A percentile compares a stretch with the other conserved stretches of the same genome.
These are phyloP conservation scores for Argyresthia goedartella DNA, from an alignment of 2,888 invertebrate species.

Conservation along the genomic window DNA sequence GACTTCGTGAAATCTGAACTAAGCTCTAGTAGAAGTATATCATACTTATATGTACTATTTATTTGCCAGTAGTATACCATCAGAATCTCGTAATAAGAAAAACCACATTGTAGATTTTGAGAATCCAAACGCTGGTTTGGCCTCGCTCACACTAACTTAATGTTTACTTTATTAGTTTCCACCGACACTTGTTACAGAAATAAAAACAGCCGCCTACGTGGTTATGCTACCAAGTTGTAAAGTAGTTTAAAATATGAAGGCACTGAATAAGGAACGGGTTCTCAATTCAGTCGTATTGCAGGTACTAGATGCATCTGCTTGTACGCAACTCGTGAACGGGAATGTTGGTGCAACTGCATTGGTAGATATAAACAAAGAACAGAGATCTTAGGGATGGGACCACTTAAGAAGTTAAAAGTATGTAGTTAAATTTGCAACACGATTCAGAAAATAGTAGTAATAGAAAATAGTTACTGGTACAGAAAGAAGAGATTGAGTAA, in stretches of 20 bases:
- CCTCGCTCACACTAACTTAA: slow-evolving; percentile 42
- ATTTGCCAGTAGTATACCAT: too few species aligned
- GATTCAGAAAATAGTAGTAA: too few species aligned
- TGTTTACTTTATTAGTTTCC: slow-evolving; percentile 62
- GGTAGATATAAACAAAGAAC: not conserved
- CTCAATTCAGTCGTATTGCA: slow-evolving; percentile 28
- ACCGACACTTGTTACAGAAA: slow-evolving; percentile 38
- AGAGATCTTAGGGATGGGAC: not conserved
- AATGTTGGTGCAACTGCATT: not conserved
- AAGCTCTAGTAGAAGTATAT: too few species aligned
- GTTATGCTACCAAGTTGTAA: slow-evolving; percentile 24
- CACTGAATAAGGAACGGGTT: slow-evolving; percentile 20
- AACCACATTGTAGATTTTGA: slow-evolving; percentile 10
- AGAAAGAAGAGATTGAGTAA: too few species aligned
- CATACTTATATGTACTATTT: too few species aligned
- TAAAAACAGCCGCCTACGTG: slow-evolving; percentile 47
- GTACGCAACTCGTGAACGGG: not conserved
- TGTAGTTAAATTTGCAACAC: too few species aligned
- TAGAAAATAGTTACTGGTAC: not conserved
- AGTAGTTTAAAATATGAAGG: slow-evolving; percentile 24
- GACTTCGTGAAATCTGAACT: too few species aligned
- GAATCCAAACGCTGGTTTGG: slow-evolving; percentile 11
- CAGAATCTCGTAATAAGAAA: not conserved
- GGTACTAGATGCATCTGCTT: slow-evolving; percentile 1
- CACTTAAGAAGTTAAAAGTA: too few species aligned